Evolutionary conservation across 1,140 invertebrate genomes (phyloP), one percentile per base, ranked within the genome.

Genomic region (Neelides sp.): DNA sequence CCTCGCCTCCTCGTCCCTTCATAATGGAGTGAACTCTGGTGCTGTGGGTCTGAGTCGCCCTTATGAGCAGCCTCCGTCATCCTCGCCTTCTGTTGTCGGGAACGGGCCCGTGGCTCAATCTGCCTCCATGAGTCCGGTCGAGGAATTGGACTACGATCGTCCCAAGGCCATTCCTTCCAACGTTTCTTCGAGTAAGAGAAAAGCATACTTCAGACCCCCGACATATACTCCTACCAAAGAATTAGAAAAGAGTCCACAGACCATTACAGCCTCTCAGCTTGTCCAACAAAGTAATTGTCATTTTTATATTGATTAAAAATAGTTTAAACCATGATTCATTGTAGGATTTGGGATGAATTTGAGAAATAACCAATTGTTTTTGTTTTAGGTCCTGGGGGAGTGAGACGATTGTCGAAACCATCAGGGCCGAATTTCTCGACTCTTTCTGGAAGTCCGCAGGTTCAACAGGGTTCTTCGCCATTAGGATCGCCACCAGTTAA

Each of bases 141-240:
- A 10, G 1, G 20, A 35, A 24, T 44, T 36, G 34, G 45, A 48
- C 27, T 48, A 42, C 15, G 44, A 48, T 48, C 19, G 37, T 19
- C 51, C 39, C 0, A 42, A 26, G 27, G 34, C 36, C 1, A 45
- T 39, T 46, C 46, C 50, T 8, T 43, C 50, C 4, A 49, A 48
- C 15, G 52, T 35, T 13, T 51, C 54, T 26, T 36, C 54, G 13
- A 52, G 26, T 24, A 57, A 52, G 26, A 24, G 55, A 32, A 57
- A 57, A 41, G 46, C 44, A 2, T 20, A 15, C 8, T 47, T 23
- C 7, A 34, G 32, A 22, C 30, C 44, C 8, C 13, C 10, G n/a
- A 26, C 28, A 4, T 20, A 28, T 32, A 35, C 44, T 19, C 5
- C 28, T 35, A n/a, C 44, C 30, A 28, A 28, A 15, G 3, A 3